A percentile compares a stretch with the other conserved stretches of the same genome.
Evolutionary conservation across 1,140 invertebrate species (phyloP).

Genomic region (Cydia splendana): DNA sequence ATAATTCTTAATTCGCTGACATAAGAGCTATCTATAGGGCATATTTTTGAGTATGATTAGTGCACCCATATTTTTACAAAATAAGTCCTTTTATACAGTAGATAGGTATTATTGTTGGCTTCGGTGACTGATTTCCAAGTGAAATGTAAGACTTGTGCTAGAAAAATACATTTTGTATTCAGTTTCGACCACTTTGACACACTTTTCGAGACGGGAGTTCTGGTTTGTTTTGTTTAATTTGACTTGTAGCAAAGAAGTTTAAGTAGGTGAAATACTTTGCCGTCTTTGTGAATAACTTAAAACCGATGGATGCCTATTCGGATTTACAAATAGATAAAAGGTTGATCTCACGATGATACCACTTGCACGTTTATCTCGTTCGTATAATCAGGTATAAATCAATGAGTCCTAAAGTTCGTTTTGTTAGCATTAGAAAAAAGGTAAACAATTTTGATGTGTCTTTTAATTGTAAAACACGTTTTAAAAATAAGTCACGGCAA

Average conservation of each 20-base stretch:
- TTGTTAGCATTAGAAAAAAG: too few species aligned
- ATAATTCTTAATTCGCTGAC: too few species aligned
- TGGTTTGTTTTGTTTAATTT: background rate
- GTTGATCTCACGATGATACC: too few species aligned
- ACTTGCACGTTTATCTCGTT: too few species aligned
- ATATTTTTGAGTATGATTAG: too few species aligned
- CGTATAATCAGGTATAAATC: too few species aligned
- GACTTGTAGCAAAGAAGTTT: background rate
- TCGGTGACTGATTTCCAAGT: slow-evolving; percentile 14
- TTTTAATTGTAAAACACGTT: too few species aligned
- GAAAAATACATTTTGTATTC: slow-evolving; percentile 26
- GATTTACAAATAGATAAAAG: background rate
- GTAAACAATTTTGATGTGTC: too few species aligned
- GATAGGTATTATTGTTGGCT: slow-evolving; percentile 10
- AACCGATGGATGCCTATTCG: background rate
- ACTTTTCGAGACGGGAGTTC: background rate
- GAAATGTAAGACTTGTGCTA: slow-evolving; percentile 16
- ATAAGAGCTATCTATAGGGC: too few species aligned
- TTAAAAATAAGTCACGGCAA: too few species aligned
- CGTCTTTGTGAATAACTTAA: background rate
- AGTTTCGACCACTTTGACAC: background rate
- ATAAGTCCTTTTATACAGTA: background rate
- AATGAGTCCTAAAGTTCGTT: too few species aligned
- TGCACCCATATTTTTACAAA: too few species aligned
- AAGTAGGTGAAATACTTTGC: background rate